Evolutionary conservation across 92 coral and sea anemone genomes (phyloP).

Genomic region (Palythoa caribaeorum): DNA sequence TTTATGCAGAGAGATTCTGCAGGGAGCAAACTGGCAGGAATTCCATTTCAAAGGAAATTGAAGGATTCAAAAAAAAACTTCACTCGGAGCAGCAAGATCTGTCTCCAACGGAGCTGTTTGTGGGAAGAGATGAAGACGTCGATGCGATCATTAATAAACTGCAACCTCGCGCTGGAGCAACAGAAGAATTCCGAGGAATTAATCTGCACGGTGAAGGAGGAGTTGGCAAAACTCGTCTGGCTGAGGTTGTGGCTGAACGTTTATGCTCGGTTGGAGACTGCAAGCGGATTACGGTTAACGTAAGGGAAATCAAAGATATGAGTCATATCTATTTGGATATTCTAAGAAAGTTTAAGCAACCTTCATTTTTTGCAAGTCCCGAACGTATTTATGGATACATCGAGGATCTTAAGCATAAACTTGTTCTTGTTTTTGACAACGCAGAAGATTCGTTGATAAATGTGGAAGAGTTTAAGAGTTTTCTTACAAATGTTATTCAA

Average conservation of each 20-base stretch:
- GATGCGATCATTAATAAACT: not conserved
- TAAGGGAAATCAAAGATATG: conserved; percentile 39
- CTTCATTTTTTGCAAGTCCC: not conserved
- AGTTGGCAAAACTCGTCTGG: conserved; percentile 75
- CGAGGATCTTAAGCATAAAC: conserved; percentile 29
- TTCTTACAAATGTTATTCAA: conserved; percentile 24
- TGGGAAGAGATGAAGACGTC: conserved; percentile 24
- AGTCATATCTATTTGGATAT: conserved; percentile 42
- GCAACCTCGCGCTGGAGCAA: not conserved
- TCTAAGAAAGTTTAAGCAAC: conserved; percentile 42
- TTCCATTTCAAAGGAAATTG: not conserved
- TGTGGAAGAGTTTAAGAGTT: not conserved
- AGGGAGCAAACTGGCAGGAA: not conserved
- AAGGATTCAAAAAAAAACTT: not conserved
- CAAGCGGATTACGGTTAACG: conserved; percentile 40
- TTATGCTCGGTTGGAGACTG: conserved; percentile 17
- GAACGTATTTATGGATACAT: conserved; percentile 36
- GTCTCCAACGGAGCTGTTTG: not conserved
- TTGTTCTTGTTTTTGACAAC: conserved; percentile 19
- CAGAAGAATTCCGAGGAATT: not conserved
- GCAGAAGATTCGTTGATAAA: not conserved
- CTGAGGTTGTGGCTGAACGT: conserved; percentile 34
- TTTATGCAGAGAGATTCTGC: conserved; percentile 26
- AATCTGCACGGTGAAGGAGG: conserved; percentile 69
- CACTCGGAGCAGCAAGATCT: not conserved